These are phyloP conservation scores for Momotus momota DNA, from an alignment of 2,797 vertebrate species.

Conservation along the genomic window DNA sequence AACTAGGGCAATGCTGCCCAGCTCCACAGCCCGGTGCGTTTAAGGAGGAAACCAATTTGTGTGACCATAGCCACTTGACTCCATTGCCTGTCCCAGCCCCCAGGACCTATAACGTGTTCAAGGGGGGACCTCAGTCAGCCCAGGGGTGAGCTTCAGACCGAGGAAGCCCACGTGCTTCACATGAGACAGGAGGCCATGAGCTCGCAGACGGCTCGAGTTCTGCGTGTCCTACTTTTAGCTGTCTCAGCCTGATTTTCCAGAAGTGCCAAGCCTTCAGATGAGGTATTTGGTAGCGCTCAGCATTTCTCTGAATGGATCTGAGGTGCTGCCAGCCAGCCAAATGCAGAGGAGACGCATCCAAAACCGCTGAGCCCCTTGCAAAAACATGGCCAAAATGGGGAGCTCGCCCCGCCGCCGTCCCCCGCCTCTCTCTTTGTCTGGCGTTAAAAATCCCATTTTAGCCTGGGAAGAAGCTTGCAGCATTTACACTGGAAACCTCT, in stretches of 20 bases:
- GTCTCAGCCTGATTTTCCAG: conserved; percentile 58
- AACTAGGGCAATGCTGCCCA: neutral
- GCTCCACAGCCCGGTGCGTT: neutral
- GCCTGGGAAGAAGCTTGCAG: neutral
- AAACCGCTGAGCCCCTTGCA: neutral
- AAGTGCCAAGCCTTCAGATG: conserved; percentile 10
- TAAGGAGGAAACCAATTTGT: neutral
- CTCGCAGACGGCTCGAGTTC: conserved; percentile 21
- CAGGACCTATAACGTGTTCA: neutral
- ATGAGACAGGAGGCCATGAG: neutral
- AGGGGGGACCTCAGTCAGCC: neutral
- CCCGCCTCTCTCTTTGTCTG: neutral
- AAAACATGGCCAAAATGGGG: neutral
- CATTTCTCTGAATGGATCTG: conserved; percentile 1
- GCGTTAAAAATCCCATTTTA: neutral
- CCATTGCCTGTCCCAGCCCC: neutral
- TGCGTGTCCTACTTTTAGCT: conserved; percentile 57
- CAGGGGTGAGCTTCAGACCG: neutral
- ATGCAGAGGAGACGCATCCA: neutral
- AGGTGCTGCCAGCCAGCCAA: neutral
- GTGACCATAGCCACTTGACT: neutral
- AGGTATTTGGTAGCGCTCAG: conserved; percentile 18
- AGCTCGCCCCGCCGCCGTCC: neutral
- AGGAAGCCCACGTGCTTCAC: neutral
- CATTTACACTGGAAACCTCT: conserved; percentile 5